Evolutionary conservation across 2,888 invertebrate species (phyloP).

Genomic region (Stomorhina lunata): DNA sequence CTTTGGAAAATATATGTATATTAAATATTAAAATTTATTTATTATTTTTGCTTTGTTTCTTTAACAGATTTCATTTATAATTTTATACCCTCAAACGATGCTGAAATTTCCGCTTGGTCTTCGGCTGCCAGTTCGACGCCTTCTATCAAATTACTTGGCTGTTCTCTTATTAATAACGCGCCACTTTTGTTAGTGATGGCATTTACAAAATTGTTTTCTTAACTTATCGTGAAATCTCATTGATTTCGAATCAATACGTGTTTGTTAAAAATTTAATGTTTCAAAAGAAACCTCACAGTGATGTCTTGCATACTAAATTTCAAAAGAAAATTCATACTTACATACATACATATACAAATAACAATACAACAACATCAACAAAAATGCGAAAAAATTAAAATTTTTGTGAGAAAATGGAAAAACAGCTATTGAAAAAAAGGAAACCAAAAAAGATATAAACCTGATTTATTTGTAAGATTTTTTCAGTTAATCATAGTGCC

Average conservation of each 20-base stretch:
- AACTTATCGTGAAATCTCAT: constrained; percentile 56
- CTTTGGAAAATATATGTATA: too few species aligned
- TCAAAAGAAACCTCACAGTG: constrained; percentile 45
- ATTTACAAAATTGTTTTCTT: constrained; percentile 23
- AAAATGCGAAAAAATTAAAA: not conserved
- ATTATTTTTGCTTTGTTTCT: constrained; percentile 69
- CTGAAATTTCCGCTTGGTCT: constrained; percentile 66
- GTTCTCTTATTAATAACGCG: constrained; percentile 14
- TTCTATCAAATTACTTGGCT: constrained; percentile 19
- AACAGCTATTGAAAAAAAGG: constrained; percentile 16
- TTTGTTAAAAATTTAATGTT: constrained; percentile 45
- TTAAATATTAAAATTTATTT: constrained; percentile 58
- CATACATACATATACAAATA: too few species aligned
- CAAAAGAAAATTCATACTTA: not conserved
- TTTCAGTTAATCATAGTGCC: constrained; percentile 61
- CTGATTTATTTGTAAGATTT: constrained; percentile 64
- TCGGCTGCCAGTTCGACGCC: constrained; percentile 42
- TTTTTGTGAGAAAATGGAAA: constrained; percentile 12
- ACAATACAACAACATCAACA: too few species aligned
- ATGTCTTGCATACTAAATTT: constrained; percentile 47
- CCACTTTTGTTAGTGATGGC: constrained; percentile 36
- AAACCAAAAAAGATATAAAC: constrained; percentile 48
- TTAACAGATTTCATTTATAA: constrained; percentile 76
- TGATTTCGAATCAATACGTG: constrained; percentile 43
- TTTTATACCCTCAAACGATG: constrained; percentile 76